Conservation (phyloP, 2,888 invertebrate species). For the Drosophila suboccidentalis region DNA sequence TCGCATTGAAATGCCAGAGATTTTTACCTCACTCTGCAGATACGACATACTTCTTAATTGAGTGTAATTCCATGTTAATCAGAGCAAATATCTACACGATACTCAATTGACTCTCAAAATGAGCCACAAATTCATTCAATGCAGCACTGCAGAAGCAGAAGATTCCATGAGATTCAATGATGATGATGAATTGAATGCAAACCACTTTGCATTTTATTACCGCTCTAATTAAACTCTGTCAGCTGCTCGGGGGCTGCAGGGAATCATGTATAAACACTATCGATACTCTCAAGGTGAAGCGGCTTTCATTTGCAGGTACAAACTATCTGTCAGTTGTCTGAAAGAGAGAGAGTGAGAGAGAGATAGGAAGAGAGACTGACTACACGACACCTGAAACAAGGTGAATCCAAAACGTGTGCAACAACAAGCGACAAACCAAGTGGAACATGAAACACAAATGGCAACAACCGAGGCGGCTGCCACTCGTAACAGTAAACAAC, state of each 20-base stretch:
- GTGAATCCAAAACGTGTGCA: slow-evolving; percentile 48
- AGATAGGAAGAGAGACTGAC: slow-evolving; percentile 15
- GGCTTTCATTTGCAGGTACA: slow-evolving; percentile 31
- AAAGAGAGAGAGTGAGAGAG: slow-evolving; percentile 8
- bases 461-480: slow-evolving; percentile 37
- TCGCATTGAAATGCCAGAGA: slow-evolving; percentile 36
- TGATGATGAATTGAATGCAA: slow-evolving; percentile 17
- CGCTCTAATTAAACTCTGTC: slow-evolving; percentile 78
- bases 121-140: slow-evolving; percentile 36
- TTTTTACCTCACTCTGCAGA: slow-evolving; percentile 33
- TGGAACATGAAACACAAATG: slow-evolving; percentile 40
- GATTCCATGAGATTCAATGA: not conserved
- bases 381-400: slow-evolving; percentile 54
- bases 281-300: slow-evolving; percentile 58
- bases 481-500: slow-evolving; percentile 39
- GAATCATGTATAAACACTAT: slow-evolving; percentile 19
- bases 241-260: slow-evolving; percentile 14
- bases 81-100: slow-evolving; percentile 43
- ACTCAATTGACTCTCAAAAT: slow-evolving; percentile 33
- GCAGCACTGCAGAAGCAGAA: not conserved
- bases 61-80: slow-evolving; percentile 54
- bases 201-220: slow-evolving; percentile 69
- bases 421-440: slow-evolving; percentile 25
- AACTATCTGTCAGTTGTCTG: slow-evolving; percentile 25
- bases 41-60: slow-evolving; percentile 34